Evolutionary conservation across 1,140 invertebrate genomes (phyloP), one percentile per base, ranked within the genome.

Genomic region (Gerris buenoi): DNA sequence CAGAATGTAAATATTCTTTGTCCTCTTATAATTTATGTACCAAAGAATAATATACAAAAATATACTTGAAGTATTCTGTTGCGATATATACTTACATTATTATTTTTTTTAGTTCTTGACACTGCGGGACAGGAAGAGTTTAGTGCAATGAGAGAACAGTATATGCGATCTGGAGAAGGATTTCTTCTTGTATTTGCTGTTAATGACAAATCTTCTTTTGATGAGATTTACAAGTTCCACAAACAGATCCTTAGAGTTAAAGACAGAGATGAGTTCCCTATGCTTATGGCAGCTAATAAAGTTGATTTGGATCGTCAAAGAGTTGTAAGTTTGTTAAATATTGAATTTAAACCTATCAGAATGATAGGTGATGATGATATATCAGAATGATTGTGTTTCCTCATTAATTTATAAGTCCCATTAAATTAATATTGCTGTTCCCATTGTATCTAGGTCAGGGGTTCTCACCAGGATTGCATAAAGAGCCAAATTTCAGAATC

Each of bases 71-170:
- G n/a, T n/a, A n/a, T n/a, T n/a, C n/a, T n/a, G n/a, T n/a, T n/a
- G n/a, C n/a, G n/a, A n/a, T n/a, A n/a, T n/a, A n/a, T n/a, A n/a
- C n/a, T n/a, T n/a, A n/a, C n/a, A n/a, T 46, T 46, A 46, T 46
- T 60, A 22, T 25, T 22, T 13, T 60, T 71, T 76, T 22, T 71
- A 91, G 91, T 98, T 75, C 79, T 98, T 72, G 95, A 98, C 77
- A 98, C 95, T 18, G 95, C 95, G 33, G 95, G 95, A 0, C 95
- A 98, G 79, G 95, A 98, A 74, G 95, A 98, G 79, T 98, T 97
- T 76, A 95, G 93, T 76, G 93, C 94, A 2, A 97, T 97, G 93
- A 81, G 93, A 65, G 93, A 97, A 77, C 91, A 95, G 76, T 95
- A 95, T 77, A 95, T 96, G 93, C 80, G 93, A 67, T 94, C 91